phyloP scores from a whole-genome alignment of 2,113 vertebrate genomes.

The Pseudorhombus dupliciocellatus region DNA sequence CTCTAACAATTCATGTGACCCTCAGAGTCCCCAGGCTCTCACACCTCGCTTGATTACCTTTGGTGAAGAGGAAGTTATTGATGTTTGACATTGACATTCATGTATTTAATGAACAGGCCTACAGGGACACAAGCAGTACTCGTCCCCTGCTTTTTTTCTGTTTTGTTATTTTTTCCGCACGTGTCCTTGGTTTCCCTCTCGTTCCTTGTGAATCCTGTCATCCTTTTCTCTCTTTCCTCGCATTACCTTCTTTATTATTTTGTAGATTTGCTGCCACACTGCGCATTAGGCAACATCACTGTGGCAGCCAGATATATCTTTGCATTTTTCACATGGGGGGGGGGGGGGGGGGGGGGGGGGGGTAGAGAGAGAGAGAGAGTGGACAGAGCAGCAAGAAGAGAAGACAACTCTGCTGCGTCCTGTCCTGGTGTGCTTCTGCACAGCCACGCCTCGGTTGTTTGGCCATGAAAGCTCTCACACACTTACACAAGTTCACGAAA shows the following conservation, averaged over 20 bases:
- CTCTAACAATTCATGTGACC: not conserved
- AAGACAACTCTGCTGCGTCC: slow-evolving; percentile 18
- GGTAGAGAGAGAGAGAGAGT: slow-evolving; percentile 38
- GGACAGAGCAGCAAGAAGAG: slow-evolving; percentile 14
- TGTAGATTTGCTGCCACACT: slow-evolving; percentile 13
- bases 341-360: not conserved
- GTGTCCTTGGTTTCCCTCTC: not conserved
- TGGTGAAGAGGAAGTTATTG: not conserved
- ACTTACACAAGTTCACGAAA: not conserved
- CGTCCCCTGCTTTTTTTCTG: not conserved
- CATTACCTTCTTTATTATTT: not conserved
- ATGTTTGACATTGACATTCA: not conserved
- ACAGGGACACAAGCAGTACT: not conserved
- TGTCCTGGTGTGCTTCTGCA: slow-evolving; percentile 2
- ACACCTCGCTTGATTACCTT: not conserved
- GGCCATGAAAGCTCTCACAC: not conserved
- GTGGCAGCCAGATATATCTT: slow-evolving; percentile 4
- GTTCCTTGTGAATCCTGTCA: not conserved
- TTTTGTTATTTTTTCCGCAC: not conserved
- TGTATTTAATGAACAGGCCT: slow-evolving; percentile 1
- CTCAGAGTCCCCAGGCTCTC: not conserved
- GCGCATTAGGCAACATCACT: slow-evolving; percentile 3
- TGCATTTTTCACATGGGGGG: not conserved
- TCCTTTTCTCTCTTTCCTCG: slow-evolving; percentile 6
- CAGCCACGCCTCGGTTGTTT: not conserved